Conservation (phyloP, 2,888 invertebrate genomes). For the Melanotus villosus region DNA sequence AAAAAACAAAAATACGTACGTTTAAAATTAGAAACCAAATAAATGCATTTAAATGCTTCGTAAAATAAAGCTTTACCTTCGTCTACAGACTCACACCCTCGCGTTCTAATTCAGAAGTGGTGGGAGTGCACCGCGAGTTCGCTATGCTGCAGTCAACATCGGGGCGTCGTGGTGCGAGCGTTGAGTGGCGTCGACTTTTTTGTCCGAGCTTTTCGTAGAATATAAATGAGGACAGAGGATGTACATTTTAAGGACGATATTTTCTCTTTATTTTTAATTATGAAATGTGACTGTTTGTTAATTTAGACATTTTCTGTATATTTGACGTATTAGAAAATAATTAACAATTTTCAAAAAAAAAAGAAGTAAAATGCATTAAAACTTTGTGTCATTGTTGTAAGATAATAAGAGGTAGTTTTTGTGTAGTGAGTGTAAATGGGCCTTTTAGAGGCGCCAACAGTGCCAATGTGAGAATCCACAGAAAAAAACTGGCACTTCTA, state of each 20-base stretch:
- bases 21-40: conserved; percentile 6
- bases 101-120: conserved; percentile 32
- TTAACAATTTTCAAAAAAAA: conserved; percentile 4
- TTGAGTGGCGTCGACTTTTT: conserved; percentile 29
- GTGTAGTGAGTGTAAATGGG: conserved; percentile 15
- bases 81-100: conserved; percentile 22
- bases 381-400: too few species aligned
- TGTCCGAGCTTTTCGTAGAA: conserved; percentile 25
- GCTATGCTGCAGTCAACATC: conserved; percentile 40
- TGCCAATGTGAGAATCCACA: conserved; percentile 1
- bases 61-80: conserved; percentile 11
- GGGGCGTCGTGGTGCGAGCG: conserved; percentile 38
- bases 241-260: not conserved
- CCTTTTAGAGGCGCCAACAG: conserved; percentile 2
- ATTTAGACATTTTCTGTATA: too few species aligned
- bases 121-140: conserved; percentile 36
- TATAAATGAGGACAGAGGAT: conserved; percentile 23
- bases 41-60: not conserved
- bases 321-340: too few species aligned
- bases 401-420: too few species aligned
- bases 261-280: not conserved
- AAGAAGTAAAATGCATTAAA: too few species aligned
- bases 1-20: not conserved
- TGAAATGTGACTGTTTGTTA: not conserved
- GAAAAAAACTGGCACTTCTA: conserved; percentile 15